Conservation (phyloP, 1,140 invertebrate species). For the Drosophila eugracilis region DNA sequence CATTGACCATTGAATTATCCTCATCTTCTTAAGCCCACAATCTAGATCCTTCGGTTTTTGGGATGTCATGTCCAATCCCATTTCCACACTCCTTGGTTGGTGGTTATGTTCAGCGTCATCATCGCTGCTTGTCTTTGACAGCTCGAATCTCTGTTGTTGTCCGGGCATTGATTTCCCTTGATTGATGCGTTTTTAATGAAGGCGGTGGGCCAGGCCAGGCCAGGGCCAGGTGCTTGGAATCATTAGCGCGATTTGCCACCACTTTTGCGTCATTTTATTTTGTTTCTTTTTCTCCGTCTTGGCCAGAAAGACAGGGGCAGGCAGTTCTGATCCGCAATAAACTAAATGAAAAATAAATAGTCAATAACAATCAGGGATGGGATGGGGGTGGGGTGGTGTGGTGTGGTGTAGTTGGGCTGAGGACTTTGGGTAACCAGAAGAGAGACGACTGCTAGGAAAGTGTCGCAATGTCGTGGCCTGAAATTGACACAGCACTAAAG, state of each 20-base stretch:
- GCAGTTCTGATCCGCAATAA: constrained; percentile 68
- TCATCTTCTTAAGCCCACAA: background rate
- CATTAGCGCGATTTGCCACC: constrained; percentile 51
- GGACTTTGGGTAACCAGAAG: background rate
- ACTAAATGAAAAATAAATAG: constrained; percentile 79
- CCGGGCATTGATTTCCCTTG: constrained; percentile 66
- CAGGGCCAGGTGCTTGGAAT: constrained; percentile 40
- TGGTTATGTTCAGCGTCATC: constrained; percentile 13
- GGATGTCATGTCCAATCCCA: constrained; percentile 4
- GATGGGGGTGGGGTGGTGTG: background rate
- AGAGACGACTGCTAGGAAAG: constrained; percentile 23
- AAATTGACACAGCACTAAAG: constrained; percentile 60
- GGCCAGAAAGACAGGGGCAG: constrained; percentile 49
- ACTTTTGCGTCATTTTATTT: background rate
- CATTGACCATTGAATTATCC: constrained; percentile 21
- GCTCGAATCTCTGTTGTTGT: constrained; percentile 61
- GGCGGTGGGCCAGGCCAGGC: too few relatives aligned
- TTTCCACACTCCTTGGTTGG: constrained; percentile 11
- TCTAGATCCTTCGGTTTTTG: background rate
- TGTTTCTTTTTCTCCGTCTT: background rate
- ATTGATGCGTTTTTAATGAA: constrained; percentile 79
- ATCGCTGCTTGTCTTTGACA: constrained; percentile 34
- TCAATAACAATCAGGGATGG: constrained; percentile 38
- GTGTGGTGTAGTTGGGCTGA: too few relatives aligned
- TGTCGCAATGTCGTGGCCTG: constrained; percentile 51